These are phyloP conservation scores for Neoaliturus tenellus DNA, from an alignment of 2,888 invertebrate genomes.

Conservation along the genomic window DNA sequence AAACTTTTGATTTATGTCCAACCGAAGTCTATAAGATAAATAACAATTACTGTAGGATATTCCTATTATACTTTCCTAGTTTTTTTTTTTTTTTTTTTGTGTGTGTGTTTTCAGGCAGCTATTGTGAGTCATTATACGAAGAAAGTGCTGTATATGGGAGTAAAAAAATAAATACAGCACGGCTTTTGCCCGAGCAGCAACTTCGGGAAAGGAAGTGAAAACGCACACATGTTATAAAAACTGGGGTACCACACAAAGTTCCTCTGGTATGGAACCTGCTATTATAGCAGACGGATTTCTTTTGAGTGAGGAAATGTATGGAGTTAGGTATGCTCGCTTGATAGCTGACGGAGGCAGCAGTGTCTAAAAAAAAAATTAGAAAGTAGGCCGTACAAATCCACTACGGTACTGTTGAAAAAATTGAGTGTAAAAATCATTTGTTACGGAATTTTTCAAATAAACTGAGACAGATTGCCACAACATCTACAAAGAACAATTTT, in stretches of 20 bases:
- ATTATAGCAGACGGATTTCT: conserved; percentile 46
- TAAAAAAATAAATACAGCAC: too few relatives aligned
- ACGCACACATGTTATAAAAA: conserved; percentile 44
- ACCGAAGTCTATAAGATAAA: too few relatives aligned
- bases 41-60: too few relatives aligned
- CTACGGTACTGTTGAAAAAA: conserved; percentile 66
- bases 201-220: conserved; percentile 14
- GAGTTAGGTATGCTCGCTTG: conserved; percentile 57
- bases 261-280: conserved; percentile 45
- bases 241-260: conserved; percentile 12
- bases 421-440: conserved; percentile 69
- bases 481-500: too few relatives aligned
- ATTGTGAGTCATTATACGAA: too few relatives aligned
- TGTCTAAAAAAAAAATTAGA: conserved; percentile 66
- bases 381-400: conserved; percentile 65
- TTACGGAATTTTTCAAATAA: conserved; percentile 62
- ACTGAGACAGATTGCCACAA: conserved; percentile 15
- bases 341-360: conserved; percentile 70
- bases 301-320: conserved; percentile 51
- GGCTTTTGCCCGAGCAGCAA: conserved; percentile 37
- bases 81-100: too few relatives aligned
- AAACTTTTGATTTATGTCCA: too few relatives aligned
- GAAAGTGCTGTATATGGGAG: too few relatives aligned
- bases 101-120: too few relatives aligned
- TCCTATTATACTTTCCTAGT: too few relatives aligned